Base-by-base conservation (phyloP, 1,140 invertebrate species). In the Pogonomyrmex barbatus region DNA sequence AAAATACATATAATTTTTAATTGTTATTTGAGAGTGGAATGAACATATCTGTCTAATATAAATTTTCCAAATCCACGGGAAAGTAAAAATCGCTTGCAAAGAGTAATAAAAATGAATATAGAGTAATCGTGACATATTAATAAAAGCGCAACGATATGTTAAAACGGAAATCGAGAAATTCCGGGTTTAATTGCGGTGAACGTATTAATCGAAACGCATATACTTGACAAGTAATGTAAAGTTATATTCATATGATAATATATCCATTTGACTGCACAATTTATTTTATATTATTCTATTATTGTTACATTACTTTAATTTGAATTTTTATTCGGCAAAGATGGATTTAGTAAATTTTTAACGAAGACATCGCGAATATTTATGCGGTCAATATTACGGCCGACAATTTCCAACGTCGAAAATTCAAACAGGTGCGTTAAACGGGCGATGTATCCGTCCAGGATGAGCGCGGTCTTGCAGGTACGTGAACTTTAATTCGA, bases 401-500 rank as follows among this genome's bases (percentile, higher is more conserved):
- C 56, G 45, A 62, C 58, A 45, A 81, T 73, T 83, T 47, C 3
- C 52, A 24, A 24, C 17, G 45, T 83, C 17, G 79, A 50, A 73
- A 60, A 75, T 50, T 75, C 47, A 62, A 75, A 62, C 42, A 56
- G 45, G 24, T 33, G 12, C 79, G 54, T 24, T 50, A 60, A 82
- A 73, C 12, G 54, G n/a, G 17, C 42, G 52, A 17, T 24, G 52
- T 30, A 60, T 81, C n/a, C 56, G 45, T 88, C 42, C 52, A 39
- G 33, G 14, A n/a, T 33, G 47, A 54, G 71, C 4, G 52, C 24
- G 36, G 30, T 73, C 24, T 5, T 50, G 4, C 6, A 50, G 24
- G 17, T 71, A 58, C 42, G 12, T 10, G 17, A 71, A 89, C 62
- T 89, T 89, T 83, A 89, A 89, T 83, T 70, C 58, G 33, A 65